Percentiles rank a stretch among this genome's conserved stretches.
Evolutionary conservation across 2,888 invertebrate species (phyloP).

Genomic region (Selenia dentaria): DNA sequence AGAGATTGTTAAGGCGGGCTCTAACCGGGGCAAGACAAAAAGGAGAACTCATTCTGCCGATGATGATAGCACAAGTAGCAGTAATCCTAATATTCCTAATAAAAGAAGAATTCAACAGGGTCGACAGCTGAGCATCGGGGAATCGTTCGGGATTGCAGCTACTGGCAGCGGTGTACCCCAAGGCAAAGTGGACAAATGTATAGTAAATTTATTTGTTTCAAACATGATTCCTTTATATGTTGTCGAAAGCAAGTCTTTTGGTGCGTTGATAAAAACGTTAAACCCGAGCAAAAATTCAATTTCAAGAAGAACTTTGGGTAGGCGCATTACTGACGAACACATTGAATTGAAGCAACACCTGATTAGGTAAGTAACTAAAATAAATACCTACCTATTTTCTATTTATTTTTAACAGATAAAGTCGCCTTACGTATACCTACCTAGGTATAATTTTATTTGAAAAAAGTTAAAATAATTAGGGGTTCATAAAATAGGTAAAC

Average conservation of each 20-base stretch:
- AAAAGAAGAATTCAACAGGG: too few relatives aligned
- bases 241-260: conserved; percentile 32
- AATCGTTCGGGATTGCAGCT: conserved; percentile 34
- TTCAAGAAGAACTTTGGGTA: conserved; percentile 1
- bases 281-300: conserved; percentile 31
- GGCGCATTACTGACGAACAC: conserved; percentile 21
- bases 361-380: conserved; percentile 2
- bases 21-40: conserved; percentile 29
- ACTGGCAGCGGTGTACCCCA: conserved; percentile 36
- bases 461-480: conserved; percentile 8
- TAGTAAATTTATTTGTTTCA: conserved; percentile 21
- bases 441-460: background rate
- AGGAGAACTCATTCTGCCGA: conserved; percentile 24
- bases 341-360: conserved; percentile 22
- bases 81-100: too few relatives aligned
- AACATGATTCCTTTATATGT: conserved; percentile 35
- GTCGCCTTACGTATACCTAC: too few relatives aligned
- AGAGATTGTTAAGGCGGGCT: conserved; percentile 19
- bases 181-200: conserved; percentile 29
- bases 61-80: too few relatives aligned
- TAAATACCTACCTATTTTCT: too few relatives aligned
- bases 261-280: conserved; percentile 33
- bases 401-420: too few relatives aligned
- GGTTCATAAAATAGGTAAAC: conserved; percentile 3
- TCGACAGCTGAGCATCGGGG: conserved; percentile 26